Evolutionary conservation across 1,140 invertebrate genomes (phyloP).

Genomic region (Carcinoscorpius rotundicauda): DNA sequence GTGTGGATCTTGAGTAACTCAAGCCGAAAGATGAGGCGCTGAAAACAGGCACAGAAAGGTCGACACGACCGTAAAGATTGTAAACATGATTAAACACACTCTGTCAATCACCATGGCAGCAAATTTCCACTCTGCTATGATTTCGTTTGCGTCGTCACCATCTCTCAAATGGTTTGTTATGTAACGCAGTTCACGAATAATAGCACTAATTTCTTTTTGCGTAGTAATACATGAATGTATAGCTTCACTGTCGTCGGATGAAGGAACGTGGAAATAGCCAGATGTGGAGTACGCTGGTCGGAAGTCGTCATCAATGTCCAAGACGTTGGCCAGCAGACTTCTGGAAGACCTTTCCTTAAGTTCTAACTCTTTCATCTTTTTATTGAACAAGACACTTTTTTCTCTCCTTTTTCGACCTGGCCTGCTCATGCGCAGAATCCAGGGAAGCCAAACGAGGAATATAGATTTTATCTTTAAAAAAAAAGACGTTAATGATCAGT

Average conservation of each 20-base stretch:
- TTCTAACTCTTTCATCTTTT: constrained; percentile 53
- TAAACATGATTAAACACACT: constrained; percentile 97
- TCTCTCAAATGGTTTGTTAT: constrained; percentile 78
- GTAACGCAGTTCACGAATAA: constrained; percentile 90
- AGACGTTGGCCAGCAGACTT: constrained; percentile 84
- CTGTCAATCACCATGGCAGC: constrained; percentile 99
- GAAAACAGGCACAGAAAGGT: constrained; percentile 90
- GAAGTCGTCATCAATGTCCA: constrained; percentile 92
- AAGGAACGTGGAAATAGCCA: neutral
- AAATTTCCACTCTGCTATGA: constrained; percentile 97
- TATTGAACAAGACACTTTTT: constrained; percentile 58
- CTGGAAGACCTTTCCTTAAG: constrained; percentile 84
- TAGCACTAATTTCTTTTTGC: constrained; percentile 61
- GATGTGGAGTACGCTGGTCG: constrained; percentile 42
- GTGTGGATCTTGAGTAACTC: too few species aligned
- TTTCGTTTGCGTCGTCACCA: constrained; percentile 72
- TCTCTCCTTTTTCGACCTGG: constrained; percentile 84
- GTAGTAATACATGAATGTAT: too few species aligned
- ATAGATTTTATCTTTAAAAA: constrained; percentile 66
- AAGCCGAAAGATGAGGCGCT: constrained; percentile 63
- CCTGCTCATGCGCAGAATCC: constrained; percentile 84
- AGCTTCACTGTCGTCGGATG: too few species aligned
- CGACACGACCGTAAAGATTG: constrained; percentile 91
- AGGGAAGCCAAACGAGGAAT: constrained; percentile 92
- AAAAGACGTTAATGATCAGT: too few species aligned